Evolutionary conservation across 2,888 invertebrate genomes (phyloP), one percentile per base, ranked within the genome.

Genomic region (Augochlorella aurata): DNA sequence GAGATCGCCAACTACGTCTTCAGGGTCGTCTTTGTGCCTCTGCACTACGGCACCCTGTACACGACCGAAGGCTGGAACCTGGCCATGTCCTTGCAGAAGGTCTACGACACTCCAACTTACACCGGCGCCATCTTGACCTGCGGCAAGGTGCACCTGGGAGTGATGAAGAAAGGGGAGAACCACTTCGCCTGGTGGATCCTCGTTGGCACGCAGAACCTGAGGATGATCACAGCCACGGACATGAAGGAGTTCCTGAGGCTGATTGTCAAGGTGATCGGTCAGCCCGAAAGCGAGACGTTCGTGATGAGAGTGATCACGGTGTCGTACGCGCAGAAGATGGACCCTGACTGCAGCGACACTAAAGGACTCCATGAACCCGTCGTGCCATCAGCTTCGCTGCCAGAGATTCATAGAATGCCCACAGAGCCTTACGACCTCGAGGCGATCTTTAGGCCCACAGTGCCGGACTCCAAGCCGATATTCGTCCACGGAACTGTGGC

Each of bases 101-200:
- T 92, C 0, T 91, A 93, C 38, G 90, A 90, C 3, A 89, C 90
- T 0, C 83, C 89, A 3, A 87, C 88, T 63, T 93, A 93, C 65
- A 90, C 90, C 0, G 93, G 93, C 0, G 92, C 90, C 0, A 87
- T 91, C 10, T 65, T 93, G 3, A 83, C 89, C 9, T 92, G 92
- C 49, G 90, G 85, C 1, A 85, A 89, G 9, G 75, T 87, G 3
- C 93, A 93, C 47, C 83, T 93, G 4, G 93, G 92, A 0, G 77
- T 92, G 0, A 90, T 90, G 87, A 92, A 90, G 54, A 90, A 76
- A 14, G 79, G 86, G 0, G 69, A 71, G 0, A 92, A 91, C 69
- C 88, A 88, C 58, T 93, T 91, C n/a, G 92, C 92, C 3, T 93
- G 93, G 93, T 93, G 93, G 93, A 79, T 86, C 0, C 77, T 91